Conservation (phyloP, 2,113 vertebrate species). For the Grantiella picta region DNA sequence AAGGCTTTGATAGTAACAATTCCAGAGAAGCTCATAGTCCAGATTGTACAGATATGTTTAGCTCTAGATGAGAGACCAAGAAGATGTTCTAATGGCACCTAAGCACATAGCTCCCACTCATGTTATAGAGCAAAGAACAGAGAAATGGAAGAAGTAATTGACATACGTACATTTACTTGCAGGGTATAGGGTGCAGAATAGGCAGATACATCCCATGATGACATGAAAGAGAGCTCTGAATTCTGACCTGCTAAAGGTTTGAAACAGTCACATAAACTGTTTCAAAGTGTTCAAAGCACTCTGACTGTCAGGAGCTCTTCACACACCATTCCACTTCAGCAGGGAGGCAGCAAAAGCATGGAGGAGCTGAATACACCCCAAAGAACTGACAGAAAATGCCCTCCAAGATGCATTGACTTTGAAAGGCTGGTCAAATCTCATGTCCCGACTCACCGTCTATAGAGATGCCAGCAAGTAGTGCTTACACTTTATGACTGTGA, state of each 20-base stretch:
- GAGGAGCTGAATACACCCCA: background rate
- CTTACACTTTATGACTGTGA: background rate
- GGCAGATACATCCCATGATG: accelerated
- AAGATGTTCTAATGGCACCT: background rate
- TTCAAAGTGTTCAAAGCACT: background rate
- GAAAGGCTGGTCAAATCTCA: background rate
- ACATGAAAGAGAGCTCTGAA: background rate
- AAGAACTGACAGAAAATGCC: background rate
- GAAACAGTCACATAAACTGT: background rate
- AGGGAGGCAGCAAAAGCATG: background rate
- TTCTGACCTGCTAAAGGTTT: background rate
- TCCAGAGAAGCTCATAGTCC: background rate
- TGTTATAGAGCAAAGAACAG: background rate
- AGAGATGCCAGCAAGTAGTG: background rate
- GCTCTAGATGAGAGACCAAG: background rate
- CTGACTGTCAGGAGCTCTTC: background rate
- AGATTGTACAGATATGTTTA: background rate
- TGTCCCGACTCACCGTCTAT: background rate
- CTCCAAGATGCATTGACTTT: background rate
- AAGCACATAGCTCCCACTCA: accelerated
- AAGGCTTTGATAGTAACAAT: background rate
- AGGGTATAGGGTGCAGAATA: background rate
- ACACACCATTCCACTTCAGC: background rate
- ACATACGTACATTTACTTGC: background rate
- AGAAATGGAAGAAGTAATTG: background rate